phyloP scores from a whole-genome alignment of 2,113 vertebrate species.

The Bufo gargarizans region DNA sequence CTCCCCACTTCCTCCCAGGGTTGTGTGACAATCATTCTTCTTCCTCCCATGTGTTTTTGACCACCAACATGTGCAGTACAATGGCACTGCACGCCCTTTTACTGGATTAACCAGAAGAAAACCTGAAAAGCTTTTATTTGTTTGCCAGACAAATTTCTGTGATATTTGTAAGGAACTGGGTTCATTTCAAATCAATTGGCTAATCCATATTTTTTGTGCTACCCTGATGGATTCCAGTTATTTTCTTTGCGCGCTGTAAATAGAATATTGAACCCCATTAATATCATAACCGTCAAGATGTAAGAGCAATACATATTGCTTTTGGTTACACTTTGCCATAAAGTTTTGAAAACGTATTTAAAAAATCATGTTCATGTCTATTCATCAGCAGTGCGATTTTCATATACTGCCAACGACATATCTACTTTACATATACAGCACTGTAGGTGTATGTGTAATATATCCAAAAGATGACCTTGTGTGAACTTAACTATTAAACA shows the following conservation, averaged over 20 bases:
- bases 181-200: no score
- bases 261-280: neutral
- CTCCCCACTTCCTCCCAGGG: no score
- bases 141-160: no score
- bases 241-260: neutral
- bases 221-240: no score
- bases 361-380: neutral
- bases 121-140: no score
- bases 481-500: conserved; percentile 38
- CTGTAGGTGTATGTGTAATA: neutral
- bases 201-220: no score
- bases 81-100: no score
- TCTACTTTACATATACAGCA: neutral
- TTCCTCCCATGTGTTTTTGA: no score
- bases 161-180: no score
- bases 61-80: no score
- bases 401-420: neutral
- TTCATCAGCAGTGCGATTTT: neutral
- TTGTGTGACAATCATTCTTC: no score
- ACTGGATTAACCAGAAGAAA: no score
- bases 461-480: neutral
- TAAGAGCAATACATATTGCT: neutral
- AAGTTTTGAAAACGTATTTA: neutral
- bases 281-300: neutral
- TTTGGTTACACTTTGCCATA: neutral